Base-by-base conservation (phyloP, 2,797 vertebrate genomes). In the Numenius phaeopus region DNA sequence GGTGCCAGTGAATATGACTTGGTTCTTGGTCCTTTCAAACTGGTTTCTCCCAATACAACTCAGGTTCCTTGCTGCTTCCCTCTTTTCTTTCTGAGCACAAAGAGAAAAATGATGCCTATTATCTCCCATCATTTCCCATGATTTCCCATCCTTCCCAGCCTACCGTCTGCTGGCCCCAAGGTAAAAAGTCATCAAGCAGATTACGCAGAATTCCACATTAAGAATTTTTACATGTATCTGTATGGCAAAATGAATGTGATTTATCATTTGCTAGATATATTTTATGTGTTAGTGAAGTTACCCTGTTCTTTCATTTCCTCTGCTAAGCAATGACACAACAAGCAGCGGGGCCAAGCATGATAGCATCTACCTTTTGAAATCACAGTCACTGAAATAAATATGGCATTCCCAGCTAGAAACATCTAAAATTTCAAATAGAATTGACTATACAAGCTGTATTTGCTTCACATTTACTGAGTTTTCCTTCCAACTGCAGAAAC, bases 1-100 rank as follows among this genome's bases (percentile, higher is more conserved):
- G 1, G 0, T 4, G 44, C 17, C 64, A 69, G 8, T 2, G n/a
- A 76, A 34, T 1, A 42, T 3, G 10, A 4, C n/a, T 22, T 19
- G 20, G 71, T 19, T 59, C 66, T 37, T 7, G 40, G 40, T 27
- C 65, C 44, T 76, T 5, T 7, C 42, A 55, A 44, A 26, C 57
- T 14, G 24, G 3, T 54, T 73, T 70, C 26, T 46, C 49, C 39
- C 70, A 50, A 13, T 5, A 34, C 12, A 67, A 14, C 5, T 65
- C 13, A 17, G 18, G 24, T 66, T 70, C 32, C 24, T 59, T 49
- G 10, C 14, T 87, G 29, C 29, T 79, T 46, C 39, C 34, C 14
- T 21, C 52, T 90, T 52, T 52, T 54, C 3, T 49, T 64, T 59
- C 61, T 40, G 49, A 93, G 57, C 23, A 67, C 12, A 30, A 15